Percentiles rank a stretch among this genome's conserved stretches.
Conservation (phyloP, 2,888 invertebrate genomes). For the Psococerastis gibbosa region DNA sequence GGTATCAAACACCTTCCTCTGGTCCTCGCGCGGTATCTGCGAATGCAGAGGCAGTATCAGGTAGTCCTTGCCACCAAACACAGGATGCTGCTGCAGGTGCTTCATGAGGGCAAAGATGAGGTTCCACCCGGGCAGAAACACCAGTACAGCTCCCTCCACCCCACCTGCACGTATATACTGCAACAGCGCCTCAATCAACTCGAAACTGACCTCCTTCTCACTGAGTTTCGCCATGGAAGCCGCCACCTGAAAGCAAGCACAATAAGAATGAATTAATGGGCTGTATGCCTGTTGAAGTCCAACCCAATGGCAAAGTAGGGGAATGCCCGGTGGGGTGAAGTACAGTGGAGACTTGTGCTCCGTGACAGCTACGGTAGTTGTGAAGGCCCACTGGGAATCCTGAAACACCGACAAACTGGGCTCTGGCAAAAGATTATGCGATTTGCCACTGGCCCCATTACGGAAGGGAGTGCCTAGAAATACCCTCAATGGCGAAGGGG, state of each 20-base stretch:
- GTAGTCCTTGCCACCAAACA: constrained; percentile 48
- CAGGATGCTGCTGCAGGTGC: constrained; percentile 52
- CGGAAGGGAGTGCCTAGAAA: no score
- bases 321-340: no score
- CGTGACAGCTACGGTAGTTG: no score
- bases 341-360: no score
- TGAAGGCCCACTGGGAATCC: no score
- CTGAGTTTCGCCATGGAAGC: constrained; percentile 54
- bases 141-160: constrained; percentile 67
- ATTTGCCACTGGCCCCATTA: no score
- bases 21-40: constrained; percentile 89
- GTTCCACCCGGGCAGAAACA: constrained; percentile 96
- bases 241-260: constrained; percentile 31
- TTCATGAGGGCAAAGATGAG: constrained; percentile 83
- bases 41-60: constrained; percentile 88
- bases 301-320: no score
- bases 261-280: no score
- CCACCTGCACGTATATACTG: constrained; percentile 36
- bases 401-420: no score
- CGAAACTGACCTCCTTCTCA: constrained; percentile 86
- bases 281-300: no score
- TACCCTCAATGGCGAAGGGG: no score
- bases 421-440: no score
- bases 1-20: constrained; percentile 76
- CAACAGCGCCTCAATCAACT: constrained; percentile 68